Evolutionary conservation across 2,113 vertebrate genomes (phyloP).

Genomic region (Pseudonaja textilis): DNA sequence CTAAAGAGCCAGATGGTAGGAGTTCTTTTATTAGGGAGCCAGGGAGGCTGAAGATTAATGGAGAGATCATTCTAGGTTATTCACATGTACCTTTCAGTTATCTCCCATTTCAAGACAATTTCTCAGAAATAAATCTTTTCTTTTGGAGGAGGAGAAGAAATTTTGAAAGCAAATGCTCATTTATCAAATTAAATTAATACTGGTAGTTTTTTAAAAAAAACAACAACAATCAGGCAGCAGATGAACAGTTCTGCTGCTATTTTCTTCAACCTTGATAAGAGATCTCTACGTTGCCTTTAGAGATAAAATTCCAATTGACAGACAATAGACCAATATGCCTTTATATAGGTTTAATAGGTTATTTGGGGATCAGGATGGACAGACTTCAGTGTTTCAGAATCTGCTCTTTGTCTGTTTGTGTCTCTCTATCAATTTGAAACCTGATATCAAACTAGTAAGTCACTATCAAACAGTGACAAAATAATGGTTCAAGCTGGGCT

Average conservation of each 20-base stretch:
- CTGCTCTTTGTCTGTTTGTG: neutral
- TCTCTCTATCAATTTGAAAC: neutral
- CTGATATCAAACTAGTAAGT: neutral
- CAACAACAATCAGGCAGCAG: neutral
- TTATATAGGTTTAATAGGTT: neutral
- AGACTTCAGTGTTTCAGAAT: neutral
- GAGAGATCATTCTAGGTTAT: neutral
- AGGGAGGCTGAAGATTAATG: neutral
- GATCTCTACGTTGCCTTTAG: neutral
- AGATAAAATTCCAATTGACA: neutral
- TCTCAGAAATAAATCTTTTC: neutral
- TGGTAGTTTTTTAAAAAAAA: neutral
- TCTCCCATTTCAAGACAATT: neutral
- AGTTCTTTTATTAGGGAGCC: neutral
- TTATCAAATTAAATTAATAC: neutral
- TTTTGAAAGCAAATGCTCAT: neutral
- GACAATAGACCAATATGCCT: neutral
- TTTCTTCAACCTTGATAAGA: neutral
- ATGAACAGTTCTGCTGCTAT: neutral
- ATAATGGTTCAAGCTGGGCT: neutral
- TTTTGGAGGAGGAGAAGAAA: neutral
- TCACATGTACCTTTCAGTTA: neutral
- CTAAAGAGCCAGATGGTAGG: neutral
- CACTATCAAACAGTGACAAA: neutral
- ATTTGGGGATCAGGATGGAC: neutral